Base-by-base conservation (phyloP, 2,888 invertebrate species). In the Boloria euphrosyne region DNA sequence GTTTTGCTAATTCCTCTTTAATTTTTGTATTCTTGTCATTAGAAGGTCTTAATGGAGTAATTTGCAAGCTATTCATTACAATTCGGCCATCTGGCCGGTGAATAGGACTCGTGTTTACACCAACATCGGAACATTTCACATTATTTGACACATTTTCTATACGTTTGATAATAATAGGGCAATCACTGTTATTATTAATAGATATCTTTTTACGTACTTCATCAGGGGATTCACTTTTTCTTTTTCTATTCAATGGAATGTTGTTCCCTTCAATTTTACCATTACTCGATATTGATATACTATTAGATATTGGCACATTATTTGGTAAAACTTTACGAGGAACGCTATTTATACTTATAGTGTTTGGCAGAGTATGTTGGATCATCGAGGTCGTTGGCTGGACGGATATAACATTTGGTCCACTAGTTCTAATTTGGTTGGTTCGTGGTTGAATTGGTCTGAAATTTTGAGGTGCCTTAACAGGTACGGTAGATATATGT, bases 201-300 rank as follows among this genome's bases (percentile, higher is more conserved):
- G 70, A 65, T 22, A 75, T 62, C 60, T 78, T 80, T 61, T 76
- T 81, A 22, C 78, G 75, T 27, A 76, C 68, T 16, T 88, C 87
- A 72, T 89, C 89, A 0, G 89, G 89, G 4, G 88, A 88, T 80
- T 88, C 88, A 52, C 87, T 87, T 75, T 89, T 89, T 72, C 89
- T 79, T 77, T 88, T 89, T 69, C 84, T 81, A 66, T 75, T 85
- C 7, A 75, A 69, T 7, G 68, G 62, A 16, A 71, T 67, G 50
- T 71, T 73, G 16, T 68, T 74, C 13, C 66, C 67, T 73, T 74
- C 75, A 54, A 70, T 67, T 44, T 66, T 65, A 17, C 64, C 57
- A 46, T 38, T 69, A 51, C 67, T 71, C 22, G 65, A 27, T 49
- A 63, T 61, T 4, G 52, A 54, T 53, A 61, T 62, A 38, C 53